Conservation (phyloP, 2,113 vertebrate genomes). For the Electrona antarctica region DNA sequence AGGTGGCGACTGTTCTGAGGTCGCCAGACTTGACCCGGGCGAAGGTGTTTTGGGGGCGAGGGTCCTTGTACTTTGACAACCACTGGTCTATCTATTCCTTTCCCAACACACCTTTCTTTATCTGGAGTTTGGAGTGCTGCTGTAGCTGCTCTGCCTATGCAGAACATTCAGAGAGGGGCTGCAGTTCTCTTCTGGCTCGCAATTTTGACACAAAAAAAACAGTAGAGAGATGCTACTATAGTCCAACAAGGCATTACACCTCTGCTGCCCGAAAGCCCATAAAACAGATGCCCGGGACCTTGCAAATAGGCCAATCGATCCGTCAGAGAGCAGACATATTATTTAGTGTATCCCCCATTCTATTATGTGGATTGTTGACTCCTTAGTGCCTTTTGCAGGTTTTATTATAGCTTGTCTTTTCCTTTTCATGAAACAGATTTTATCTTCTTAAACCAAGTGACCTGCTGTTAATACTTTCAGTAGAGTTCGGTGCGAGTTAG, state of each 20-base stretch:
- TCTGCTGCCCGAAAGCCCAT: slow-evolving; percentile 38
- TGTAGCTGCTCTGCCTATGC: not conserved
- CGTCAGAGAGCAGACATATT: slow-evolving; percentile 23
- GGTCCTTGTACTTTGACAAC: too few species aligned
- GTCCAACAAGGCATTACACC: slow-evolving; percentile 7
- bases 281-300: slow-evolving; percentile 5
- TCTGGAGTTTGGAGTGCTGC: too few species aligned
- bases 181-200: not conserved
- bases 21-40: too few species aligned
- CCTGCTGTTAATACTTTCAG: not conserved
- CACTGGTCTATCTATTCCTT: too few species aligned
- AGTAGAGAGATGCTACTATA: too few species aligned
- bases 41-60: too few species aligned
- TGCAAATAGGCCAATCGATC: slow-evolving; percentile 46
- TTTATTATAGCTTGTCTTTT: slow-evolving; percentile 6
- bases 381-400: not conserved
- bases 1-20: too few species aligned
- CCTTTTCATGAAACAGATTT: slow-evolving; percentile 7
- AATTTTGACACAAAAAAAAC: slow-evolving; percentile 3
- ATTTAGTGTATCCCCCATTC: not conserved
- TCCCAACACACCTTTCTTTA: too few species aligned
- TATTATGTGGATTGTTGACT: slow-evolving; percentile 3
- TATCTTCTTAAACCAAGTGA: not conserved
- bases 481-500: not conserved
- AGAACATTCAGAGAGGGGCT: not conserved